A percentile compares a stretch with the other conserved stretches of the same genome.
phyloP scores from a whole-genome alignment of 2,113 vertebrate species.

The Montifringilla adamsi region DNA sequence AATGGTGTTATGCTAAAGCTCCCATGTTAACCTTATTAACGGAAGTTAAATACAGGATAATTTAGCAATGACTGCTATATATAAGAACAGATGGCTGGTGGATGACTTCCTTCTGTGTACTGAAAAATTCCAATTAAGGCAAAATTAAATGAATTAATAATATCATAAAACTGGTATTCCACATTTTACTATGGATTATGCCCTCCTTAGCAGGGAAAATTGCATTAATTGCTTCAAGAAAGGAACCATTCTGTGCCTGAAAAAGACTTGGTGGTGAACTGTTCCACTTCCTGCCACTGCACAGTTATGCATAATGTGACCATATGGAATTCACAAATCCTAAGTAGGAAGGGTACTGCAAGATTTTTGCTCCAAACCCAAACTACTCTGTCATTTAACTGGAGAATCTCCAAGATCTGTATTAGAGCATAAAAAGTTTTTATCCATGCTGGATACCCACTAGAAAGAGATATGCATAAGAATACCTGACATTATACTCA shows the following conservation, averaged over 20 bases:
- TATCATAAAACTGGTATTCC: slow-evolving; percentile 42
- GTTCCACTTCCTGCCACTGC: slow-evolving; percentile 16
- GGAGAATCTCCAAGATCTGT: neutral
- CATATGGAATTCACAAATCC: neutral
- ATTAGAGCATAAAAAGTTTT: neutral
- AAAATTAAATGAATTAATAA: slow-evolving; percentile 58
- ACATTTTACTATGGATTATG: slow-evolving; percentile 44
- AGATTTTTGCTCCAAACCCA: neutral
- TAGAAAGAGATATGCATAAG: neutral
- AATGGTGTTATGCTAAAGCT: slow-evolving; percentile 9
- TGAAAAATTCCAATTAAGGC: slow-evolving; percentile 50
- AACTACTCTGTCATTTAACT: neutral
- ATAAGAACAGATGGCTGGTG: slow-evolving; percentile 47
- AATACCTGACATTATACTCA: neutral
- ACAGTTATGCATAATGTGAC: neutral
- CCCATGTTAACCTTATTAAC: slow-evolving; percentile 21
- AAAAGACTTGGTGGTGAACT: slow-evolving; percentile 14
- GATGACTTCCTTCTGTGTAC: slow-evolving; percentile 49
- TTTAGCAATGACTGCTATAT: slow-evolving; percentile 23
- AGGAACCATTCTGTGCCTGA: slow-evolving; percentile 2
- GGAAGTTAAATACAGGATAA: slow-evolving; percentile 28
- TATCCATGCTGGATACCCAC: neutral
- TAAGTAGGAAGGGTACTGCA: neutral
- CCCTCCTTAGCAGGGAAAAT: slow-evolving; percentile 23
- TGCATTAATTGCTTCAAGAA: slow-evolving; percentile 44